Evolutionary conservation across 1,140 invertebrate species (phyloP).

Genomic region (Drosophila orosa): DNA sequence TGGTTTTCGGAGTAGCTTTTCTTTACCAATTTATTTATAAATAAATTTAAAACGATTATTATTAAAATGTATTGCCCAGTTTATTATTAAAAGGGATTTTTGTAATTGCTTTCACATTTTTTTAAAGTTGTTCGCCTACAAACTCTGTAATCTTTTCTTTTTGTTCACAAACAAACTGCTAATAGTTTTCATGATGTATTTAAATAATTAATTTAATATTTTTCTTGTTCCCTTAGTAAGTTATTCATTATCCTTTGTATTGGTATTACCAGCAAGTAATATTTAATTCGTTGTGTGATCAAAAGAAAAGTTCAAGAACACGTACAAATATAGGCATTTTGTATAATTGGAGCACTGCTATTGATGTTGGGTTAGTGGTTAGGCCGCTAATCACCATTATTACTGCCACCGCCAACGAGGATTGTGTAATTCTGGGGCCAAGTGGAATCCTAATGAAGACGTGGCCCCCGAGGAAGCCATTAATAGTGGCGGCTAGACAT

Average conservation of each 20-base stretch:
- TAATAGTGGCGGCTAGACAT: constrained; percentile 46
- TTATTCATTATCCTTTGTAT: background rate
- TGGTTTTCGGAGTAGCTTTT: background rate
- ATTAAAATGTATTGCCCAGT: background rate
- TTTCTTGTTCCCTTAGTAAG: background rate
- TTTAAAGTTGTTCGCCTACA: background rate
- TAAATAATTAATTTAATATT: background rate
- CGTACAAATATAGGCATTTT: constrained; percentile 15
- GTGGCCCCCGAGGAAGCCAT: constrained; percentile 46
- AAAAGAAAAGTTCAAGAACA: constrained; percentile 14
- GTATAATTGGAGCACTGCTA: constrained; percentile 2
- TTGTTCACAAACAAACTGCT: background rate
- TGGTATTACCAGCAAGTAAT: background rate
- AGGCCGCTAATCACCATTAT: constrained; percentile 32
- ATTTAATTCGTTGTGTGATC: constrained; percentile 3
- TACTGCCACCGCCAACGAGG: constrained; percentile 11
- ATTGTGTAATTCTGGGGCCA: constrained; percentile 18
- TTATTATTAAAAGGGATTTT: background rate
- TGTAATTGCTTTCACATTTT: background rate
- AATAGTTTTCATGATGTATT: background rate
- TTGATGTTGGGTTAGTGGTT: constrained; percentile 16
- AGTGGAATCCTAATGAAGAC: constrained; percentile 49
- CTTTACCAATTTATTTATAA: background rate
- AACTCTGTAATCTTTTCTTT: background rate
- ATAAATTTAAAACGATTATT: background rate